Percentiles rank a stretch among this genome's conserved stretches.
Conservation (phyloP, 1,140 invertebrate genomes). For the Samia ricini region DNA sequence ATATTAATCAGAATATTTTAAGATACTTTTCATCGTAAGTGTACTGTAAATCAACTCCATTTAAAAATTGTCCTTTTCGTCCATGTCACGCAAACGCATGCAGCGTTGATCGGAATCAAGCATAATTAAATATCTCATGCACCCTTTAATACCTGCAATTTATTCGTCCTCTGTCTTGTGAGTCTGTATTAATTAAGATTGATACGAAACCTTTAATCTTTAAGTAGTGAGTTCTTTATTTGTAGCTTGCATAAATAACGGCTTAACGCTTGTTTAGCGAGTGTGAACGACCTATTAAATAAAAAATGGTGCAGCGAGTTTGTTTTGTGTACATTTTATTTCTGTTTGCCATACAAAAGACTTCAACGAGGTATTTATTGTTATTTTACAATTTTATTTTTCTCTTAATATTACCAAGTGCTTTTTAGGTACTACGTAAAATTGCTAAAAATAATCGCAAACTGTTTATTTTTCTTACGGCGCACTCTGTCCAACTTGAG, state of each 20-base stretch:
- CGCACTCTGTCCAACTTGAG: too few relatives aligned
- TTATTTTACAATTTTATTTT: neutral
- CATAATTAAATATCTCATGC: slow-evolving; percentile 71
- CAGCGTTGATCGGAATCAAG: slow-evolving; percentile 57
- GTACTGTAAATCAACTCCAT: slow-evolving; percentile 7
- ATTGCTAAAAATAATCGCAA: too few relatives aligned
- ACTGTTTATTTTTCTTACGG: too few relatives aligned
- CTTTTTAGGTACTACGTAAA: too few relatives aligned
- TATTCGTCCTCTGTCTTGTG: slow-evolving; percentile 52
- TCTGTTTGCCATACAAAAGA: slow-evolving; percentile 48
- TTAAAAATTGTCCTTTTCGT: slow-evolving; percentile 49
- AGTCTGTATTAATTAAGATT: slow-evolving; percentile 66
- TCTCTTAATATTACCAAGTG: neutral
- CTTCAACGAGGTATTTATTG: slow-evolving; percentile 43
- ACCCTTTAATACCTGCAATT: slow-evolving; percentile 63
- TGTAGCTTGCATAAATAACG: slow-evolving; percentile 36
- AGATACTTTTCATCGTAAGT: neutral
- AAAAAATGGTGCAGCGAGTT: slow-evolving; percentile 24
- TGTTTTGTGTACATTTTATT: slow-evolving; percentile 6
- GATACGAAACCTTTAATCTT: slow-evolving; percentile 47
- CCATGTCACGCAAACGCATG: slow-evolving; percentile 56
- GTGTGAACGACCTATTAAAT: slow-evolving; percentile 34
- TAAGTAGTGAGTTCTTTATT: slow-evolving; percentile 34
- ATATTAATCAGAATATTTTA: too few relatives aligned
- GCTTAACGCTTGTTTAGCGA: slow-evolving; percentile 24